Percentiles rank a stretch among this genome's conserved stretches.
Conservation (phyloP, 1,140 invertebrate genomes). For the Asobara japonica region DNA sequence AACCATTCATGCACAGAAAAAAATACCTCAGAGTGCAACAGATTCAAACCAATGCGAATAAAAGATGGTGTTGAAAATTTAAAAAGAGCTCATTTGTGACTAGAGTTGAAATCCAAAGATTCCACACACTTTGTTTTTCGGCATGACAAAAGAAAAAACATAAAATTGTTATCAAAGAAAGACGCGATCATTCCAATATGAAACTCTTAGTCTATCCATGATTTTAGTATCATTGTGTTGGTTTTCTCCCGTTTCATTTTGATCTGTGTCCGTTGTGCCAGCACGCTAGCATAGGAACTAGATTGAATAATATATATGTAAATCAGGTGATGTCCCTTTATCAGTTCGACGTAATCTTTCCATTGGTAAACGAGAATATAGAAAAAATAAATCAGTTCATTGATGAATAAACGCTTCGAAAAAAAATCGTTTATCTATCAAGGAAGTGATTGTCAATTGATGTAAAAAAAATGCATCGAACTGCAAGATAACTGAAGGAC, state of each 20-base stretch:
- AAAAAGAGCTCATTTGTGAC: slow-evolving; percentile 47
- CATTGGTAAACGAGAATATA: not conserved
- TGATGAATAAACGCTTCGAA: not conserved
- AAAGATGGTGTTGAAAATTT: not conserved
- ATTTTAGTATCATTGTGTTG: not conserved
- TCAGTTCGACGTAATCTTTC: slow-evolving; percentile 11
- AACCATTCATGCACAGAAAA: not conserved
- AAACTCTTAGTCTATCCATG: not conserved
- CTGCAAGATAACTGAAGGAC: slow-evolving; percentile 6
- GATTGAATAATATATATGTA: not conserved
- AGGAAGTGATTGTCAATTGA: not conserved
- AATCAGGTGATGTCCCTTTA: not conserved
- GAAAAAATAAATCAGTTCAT: not conserved
- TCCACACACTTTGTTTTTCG: not conserved
- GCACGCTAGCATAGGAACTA: not conserved
- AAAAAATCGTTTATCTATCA: not conserved
- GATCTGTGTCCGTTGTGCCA: not conserved
- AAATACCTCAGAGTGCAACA: not conserved
- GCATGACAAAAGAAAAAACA: not conserved
- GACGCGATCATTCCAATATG: not conserved
- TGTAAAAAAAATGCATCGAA: slow-evolving; percentile 17
- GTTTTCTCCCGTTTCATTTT: not conserved
- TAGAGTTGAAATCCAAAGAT: slow-evolving; percentile 49
- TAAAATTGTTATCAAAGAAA: slow-evolving; percentile 6
- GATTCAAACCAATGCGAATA: not conserved